Evolutionary conservation across 1,140 invertebrate species (phyloP), one percentile per base, ranked within the genome.

Genomic region (Drosophila neocordata): DNA sequence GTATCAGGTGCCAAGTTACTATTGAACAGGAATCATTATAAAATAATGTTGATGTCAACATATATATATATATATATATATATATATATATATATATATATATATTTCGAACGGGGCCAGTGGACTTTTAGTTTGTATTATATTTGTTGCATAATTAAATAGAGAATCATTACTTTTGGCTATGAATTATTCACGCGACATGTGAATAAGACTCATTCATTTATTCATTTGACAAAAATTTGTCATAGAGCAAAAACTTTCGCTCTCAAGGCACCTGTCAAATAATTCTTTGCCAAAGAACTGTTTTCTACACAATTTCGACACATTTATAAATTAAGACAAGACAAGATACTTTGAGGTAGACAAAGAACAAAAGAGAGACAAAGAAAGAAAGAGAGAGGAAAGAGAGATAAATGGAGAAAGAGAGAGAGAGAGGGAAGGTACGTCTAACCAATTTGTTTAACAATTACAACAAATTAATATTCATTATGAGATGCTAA

Each of bases 381-480:
- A 48, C 2, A 11, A 4, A 48, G 41, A 44, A 2, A 8, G 15
- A 48, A 8, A 12, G 38, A 44, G 7, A 44, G 7, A 44, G 2
- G 2, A 8, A 8, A 4, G 13, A 15, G 13, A 7, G 41, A 4
- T 7, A 8, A 18, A 41, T 7, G 0, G 38, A 1, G 38, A 13
- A 2, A 6, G 5, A 13, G 38, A 1, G 38, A 13, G 4, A 6
- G 5, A 13, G 1, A 2, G n/a, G 41, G 41, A 15, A 15, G 27
- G 0, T 8, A 48, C 18, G 41, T 20, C 41, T 48, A 15, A 18
- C 41, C 7, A 56, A 65, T 27, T 35, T 31, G 60, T 48, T 64
- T 9, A 24, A 22, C 31, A 62, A 56, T 37, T 69, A 77, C 65
- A 69, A 31, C 8, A 61, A 69, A 69, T 77, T 48, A 48, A 73